phyloP scores from a whole-genome alignment of 1,140 invertebrate genomes.

The Dendrolimus punctatus region DNA sequence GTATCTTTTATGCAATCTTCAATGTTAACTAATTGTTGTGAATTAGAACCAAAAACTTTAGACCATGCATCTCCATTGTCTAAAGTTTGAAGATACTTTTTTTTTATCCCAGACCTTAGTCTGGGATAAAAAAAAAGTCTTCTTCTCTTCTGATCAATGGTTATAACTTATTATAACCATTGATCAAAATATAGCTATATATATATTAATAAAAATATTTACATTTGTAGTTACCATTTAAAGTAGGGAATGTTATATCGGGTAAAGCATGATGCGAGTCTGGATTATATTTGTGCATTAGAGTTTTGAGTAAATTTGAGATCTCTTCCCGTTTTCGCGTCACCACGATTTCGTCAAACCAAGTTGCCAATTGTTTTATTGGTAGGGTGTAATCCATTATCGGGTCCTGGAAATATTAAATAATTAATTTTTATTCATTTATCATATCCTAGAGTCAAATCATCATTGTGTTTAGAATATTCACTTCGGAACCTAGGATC shows the following conservation, averaged over 20 bases:
- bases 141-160: no score
- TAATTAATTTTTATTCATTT: background rate
- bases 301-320: slow-evolving; percentile 78
- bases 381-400: slow-evolving; percentile 82
- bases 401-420: slow-evolving; percentile 74
- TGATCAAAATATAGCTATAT: no score
- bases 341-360: slow-evolving; percentile 86
- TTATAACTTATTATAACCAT: no score
- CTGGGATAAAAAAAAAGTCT: no score
- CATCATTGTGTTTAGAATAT: no score
- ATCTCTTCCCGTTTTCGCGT: slow-evolving; percentile 86
- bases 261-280: slow-evolving; percentile 73
- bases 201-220: slow-evolving; percentile 2
- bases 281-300: slow-evolving; percentile 77
- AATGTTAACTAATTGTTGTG: no score
- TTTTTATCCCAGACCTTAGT: no score
- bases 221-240: slow-evolving; percentile 70
- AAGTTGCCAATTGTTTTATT: slow-evolving; percentile 81
- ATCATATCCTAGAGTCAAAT: background rate
- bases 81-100: no score
- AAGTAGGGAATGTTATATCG: slow-evolving; percentile 77
- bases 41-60: no score
- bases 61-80: no score
- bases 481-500: no score
- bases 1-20: no score